Conservation (phyloP, 2,797 vertebrate genomes). For the Macropus fuliginosus region DNA sequence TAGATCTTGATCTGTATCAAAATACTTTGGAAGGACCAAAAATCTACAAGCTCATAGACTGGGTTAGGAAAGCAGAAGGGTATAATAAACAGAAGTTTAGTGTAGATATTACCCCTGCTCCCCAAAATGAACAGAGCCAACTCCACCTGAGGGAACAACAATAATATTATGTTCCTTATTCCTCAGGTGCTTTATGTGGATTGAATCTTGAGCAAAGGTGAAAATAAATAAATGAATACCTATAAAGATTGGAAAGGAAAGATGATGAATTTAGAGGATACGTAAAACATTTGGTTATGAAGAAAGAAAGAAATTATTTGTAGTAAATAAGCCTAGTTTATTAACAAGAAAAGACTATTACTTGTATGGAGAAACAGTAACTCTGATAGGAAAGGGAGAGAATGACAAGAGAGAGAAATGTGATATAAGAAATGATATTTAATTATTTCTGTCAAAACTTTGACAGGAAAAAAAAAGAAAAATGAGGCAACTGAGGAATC, state of each 20-base stretch:
- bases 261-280: not conserved
- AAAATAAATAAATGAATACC: not conserved
- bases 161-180: conserved; percentile 2
- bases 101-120: too few relatives aligned
- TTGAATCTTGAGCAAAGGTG: conserved; percentile 6
- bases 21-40: too few relatives aligned
- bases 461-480: conserved; percentile 35
- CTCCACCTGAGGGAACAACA: not conserved
- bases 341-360: not conserved
- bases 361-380: not conserved
- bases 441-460: conserved; percentile 30
- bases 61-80: too few relatives aligned
- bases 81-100: too few relatives aligned
- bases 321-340: not conserved
- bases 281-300: not conserved
- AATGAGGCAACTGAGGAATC: conserved; percentile 31
- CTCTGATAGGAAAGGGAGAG: conserved; percentile 22
- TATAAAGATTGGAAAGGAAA: not conserved
- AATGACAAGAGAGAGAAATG: not conserved
- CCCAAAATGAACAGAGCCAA: too few relatives aligned
- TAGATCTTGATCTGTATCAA: too few relatives aligned
- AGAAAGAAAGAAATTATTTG: not conserved
- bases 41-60: too few relatives aligned
- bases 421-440: conserved; percentile 5
- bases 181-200: not conserved